A percentile compares a stretch with the other conserved stretches of the same genome.
Conservation (phyloP, 2,113 vertebrate genomes). For the Archilochus colubris region DNA sequence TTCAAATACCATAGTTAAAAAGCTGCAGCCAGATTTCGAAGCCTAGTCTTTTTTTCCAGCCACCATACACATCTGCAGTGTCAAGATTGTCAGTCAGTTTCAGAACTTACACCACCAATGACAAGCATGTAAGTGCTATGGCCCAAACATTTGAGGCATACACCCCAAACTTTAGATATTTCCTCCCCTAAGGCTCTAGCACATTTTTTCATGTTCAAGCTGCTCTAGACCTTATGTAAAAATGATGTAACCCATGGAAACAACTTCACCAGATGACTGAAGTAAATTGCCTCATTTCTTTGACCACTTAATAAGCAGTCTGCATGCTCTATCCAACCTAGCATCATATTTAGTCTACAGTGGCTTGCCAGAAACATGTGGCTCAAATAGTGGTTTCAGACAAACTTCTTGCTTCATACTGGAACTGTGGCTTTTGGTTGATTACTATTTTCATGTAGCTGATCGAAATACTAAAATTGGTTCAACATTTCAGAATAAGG, state of each 20-base stretch:
- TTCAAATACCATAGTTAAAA: not conserved
- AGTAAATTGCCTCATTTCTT: conserved; percentile 25
- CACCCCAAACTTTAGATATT: not conserved
- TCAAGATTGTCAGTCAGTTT: not conserved
- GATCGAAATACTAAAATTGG: not conserved
- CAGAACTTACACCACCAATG: not conserved
- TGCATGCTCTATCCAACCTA: not conserved
- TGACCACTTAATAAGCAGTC: conserved; percentile 1
- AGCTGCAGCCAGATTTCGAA: not conserved
- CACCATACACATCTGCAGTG: not conserved
- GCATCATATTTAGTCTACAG: not conserved
- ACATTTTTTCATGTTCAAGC: not conserved
- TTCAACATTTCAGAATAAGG: conserved; percentile 6
- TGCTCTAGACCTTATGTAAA: not conserved
- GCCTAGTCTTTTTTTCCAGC: not conserved
- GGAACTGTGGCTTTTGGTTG: not conserved
- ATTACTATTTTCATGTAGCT: not conserved
- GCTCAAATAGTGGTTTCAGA: not conserved
- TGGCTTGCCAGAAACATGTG: conserved; percentile 33
- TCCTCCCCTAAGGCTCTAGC: not conserved
- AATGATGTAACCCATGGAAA: not conserved
- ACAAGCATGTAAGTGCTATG: not conserved
- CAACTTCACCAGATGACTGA: not conserved
- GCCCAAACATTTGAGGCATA: not conserved
- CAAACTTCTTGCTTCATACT: not conserved